Percentiles rank a stretch among this genome's conserved stretches.
Conservation (phyloP, 2,113 vertebrate species). For the Gallinago jamesoni region DNA sequence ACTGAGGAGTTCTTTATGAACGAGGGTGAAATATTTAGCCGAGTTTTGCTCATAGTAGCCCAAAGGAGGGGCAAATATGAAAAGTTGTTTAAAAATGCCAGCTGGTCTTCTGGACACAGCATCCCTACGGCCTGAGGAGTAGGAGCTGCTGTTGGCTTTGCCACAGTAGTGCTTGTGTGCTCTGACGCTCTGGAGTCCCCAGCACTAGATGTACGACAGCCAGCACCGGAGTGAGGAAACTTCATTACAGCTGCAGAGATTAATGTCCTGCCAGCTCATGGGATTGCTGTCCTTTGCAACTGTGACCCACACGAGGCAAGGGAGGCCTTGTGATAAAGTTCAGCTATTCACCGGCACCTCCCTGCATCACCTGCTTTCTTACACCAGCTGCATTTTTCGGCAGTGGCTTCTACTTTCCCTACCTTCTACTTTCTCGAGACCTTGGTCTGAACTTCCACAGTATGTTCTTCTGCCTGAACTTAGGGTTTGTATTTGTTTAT, state of each 20-base stretch:
- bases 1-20: not conserved
- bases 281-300: not conserved
- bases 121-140: not conserved
- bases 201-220: not conserved
- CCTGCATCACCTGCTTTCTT: not conserved
- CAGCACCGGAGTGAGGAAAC: not conserved
- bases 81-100: not conserved
- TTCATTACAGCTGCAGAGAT: not conserved
- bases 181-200: not conserved
- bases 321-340: not conserved
- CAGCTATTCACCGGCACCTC: not conserved
- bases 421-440: not conserved
- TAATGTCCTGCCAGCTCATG: not conserved
- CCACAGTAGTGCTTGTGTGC: not conserved
- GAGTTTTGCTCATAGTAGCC: not conserved
- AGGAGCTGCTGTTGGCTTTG: not conserved
- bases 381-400: not conserved
- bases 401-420: not conserved
- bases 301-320: not conserved
- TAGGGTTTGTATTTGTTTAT: not conserved
- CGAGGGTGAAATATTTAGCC: not conserved
- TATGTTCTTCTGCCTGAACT: not conserved
- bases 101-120: not conserved
- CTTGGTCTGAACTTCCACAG: not conserved
- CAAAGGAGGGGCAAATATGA: not conserved